Conservation (phyloP, 92 coral and sea anemone genomes). For the Anthopleura xanthogrammica region DNA sequence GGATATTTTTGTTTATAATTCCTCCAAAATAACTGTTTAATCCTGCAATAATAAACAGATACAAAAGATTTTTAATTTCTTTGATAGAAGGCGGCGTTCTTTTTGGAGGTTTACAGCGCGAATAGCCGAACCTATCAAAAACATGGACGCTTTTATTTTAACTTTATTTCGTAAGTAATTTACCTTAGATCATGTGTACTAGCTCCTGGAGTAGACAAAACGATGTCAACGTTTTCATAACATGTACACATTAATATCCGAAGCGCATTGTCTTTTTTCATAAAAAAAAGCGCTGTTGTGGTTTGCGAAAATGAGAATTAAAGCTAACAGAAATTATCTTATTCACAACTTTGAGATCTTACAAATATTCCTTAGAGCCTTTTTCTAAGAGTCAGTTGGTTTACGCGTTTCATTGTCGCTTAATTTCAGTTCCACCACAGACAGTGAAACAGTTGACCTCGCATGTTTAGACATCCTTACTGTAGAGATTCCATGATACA, state of each 20-base stretch:
- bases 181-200: neutral
- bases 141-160: neutral
- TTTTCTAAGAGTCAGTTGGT: no score
- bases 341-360: no score
- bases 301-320: neutral
- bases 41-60: neutral
- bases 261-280: neutral
- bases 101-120: no score
- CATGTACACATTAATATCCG: neutral
- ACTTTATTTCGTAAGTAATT: neutral
- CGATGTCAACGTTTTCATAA: neutral
- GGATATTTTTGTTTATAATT: neutral
- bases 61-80: slow-evolving; percentile 2
- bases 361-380: no score
- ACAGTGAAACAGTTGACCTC: neutral
- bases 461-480: neutral
- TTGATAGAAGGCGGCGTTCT: neutral
- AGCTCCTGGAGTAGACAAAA: neutral
- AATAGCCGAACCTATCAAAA: no score
- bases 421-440: no score
- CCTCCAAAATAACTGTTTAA: neutral
- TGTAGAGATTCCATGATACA: neutral
- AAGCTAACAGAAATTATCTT: no score
- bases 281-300: neutral
- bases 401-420: no score